Evolutionary conservation across 2,113 vertebrate genomes (phyloP).

Genomic region (Cebus imitator): DNA sequence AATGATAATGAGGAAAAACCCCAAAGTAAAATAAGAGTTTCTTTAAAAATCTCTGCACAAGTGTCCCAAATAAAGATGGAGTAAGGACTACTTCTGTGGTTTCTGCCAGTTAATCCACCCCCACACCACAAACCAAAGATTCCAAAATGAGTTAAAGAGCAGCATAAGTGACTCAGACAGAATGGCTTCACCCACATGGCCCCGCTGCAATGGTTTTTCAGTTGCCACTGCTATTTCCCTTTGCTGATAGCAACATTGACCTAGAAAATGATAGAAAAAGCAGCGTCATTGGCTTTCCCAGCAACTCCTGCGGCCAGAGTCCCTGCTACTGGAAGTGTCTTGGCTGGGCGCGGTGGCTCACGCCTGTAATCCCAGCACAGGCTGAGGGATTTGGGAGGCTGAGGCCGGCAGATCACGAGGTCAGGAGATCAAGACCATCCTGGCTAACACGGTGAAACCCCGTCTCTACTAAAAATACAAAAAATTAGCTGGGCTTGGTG

Average conservation of each 20-base stretch:
- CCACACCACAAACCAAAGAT: slow-evolving; percentile 44
- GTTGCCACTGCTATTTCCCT: slow-evolving; percentile 26
- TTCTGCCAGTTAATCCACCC: slow-evolving; percentile 50
- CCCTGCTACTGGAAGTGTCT: background rate
- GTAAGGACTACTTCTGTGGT: slow-evolving; percentile 5
- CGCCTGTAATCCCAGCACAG: too few relatives aligned
- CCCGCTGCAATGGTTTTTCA: background rate
- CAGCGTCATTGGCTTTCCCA: background rate
- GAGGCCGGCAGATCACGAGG: too few relatives aligned
- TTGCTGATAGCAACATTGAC: slow-evolving; percentile 26
- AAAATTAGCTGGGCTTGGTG: too few relatives aligned
- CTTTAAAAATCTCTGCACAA: background rate
- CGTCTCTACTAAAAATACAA: too few relatives aligned
- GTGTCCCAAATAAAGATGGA: slow-evolving; percentile 25
- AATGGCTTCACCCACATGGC: slow-evolving; percentile 7
- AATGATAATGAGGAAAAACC: background rate
- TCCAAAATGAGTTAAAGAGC: slow-evolving; percentile 58
- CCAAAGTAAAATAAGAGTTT: background rate
- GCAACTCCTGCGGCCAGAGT: background rate
- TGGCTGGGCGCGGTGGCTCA: too few relatives aligned
- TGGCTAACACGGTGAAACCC: too few relatives aligned
- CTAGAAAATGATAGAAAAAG: background rate
- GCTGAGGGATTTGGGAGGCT: too few relatives aligned
- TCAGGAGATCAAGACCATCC: too few relatives aligned
- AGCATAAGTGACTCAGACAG: slow-evolving; percentile 52